Evolutionary conservation across 1,140 invertebrate species (phyloP).

Genomic region (Tetranychus urticae): DNA sequence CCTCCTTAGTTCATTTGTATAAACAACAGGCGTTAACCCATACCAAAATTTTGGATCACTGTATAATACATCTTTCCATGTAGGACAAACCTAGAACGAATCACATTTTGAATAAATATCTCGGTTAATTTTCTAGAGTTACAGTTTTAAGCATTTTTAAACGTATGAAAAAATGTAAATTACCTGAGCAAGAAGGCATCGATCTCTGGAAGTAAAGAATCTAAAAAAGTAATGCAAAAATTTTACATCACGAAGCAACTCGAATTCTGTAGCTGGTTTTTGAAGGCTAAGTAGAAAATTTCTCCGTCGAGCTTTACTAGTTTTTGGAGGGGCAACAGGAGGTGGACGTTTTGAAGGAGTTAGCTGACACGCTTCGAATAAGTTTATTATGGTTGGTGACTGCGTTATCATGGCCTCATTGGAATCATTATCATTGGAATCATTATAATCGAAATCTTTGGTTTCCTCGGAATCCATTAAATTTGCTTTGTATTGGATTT

Average conservation of each 20-base stretch:
- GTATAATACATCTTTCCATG: slow-evolving; percentile 66
- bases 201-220: slow-evolving; percentile 53
- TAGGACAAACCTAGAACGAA: slow-evolving; percentile 36
- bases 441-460: no score
- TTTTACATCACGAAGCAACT: slow-evolving; percentile 51
- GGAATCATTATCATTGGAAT: no score
- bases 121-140: no score
- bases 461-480: no score
- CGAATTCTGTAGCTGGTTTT: slow-evolving; percentile 26
- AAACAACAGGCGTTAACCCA: slow-evolving; percentile 50
- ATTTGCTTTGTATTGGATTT: no score
- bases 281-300: slow-evolving; percentile 15
- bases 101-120: no score
- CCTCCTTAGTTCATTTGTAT: slow-evolving; percentile 42
- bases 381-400: no score
- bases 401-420: no score
- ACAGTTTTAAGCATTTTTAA: no score
- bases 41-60: slow-evolving; percentile 50
- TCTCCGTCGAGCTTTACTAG: slow-evolving; percentile 12
- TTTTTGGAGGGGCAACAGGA: slow-evolving; percentile 12
- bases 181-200: slow-evolving; percentile 37
- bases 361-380: no score
- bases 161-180: not conserved
- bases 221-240: slow-evolving; percentile 60
- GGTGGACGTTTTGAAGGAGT: slow-evolving; percentile 3